phyloP scores from a whole-genome alignment of 2,888 invertebrate species.

The Amphipyra tragopoginis region DNA sequence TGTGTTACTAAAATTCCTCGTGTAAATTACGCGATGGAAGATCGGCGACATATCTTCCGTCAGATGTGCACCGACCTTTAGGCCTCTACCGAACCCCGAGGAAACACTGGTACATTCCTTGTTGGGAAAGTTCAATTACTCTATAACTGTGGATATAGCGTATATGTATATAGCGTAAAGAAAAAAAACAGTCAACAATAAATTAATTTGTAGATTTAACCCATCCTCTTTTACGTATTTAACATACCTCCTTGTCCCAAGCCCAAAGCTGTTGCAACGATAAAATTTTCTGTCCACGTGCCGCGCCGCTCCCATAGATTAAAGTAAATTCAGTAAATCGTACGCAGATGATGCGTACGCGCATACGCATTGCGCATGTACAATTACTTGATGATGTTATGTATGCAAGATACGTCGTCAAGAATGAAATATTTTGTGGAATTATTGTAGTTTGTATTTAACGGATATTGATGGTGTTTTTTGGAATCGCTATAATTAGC shows the following conservation, averaged over 20 bases:
- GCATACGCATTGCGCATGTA: conserved; percentile 40
- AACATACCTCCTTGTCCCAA: conserved; percentile 12
- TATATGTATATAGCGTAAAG: too few species aligned
- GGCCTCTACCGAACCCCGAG: too few species aligned
- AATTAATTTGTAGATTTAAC: too few species aligned
- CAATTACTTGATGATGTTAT: conserved; percentile 37
- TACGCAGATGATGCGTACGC: conserved; percentile 37
- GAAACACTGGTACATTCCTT: too few species aligned
- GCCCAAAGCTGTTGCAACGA: conserved; percentile 28
- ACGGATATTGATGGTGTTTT: neutral
- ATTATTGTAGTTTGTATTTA: conserved; percentile 3
- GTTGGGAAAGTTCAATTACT: too few species aligned
- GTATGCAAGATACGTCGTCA: conserved; percentile 26
- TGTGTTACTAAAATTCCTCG: too few species aligned
- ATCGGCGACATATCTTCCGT: too few species aligned
- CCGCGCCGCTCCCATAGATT: conserved; percentile 43
- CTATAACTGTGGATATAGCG: too few species aligned
- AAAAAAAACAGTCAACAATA: too few species aligned
- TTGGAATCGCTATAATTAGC: neutral
- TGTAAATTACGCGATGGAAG: too few species aligned
- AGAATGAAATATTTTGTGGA: conserved; percentile 38
- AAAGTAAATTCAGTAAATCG: conserved; percentile 38
- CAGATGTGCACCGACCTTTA: too few species aligned
- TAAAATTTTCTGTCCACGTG: conserved; percentile 49
- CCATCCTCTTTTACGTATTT: too few species aligned